Evolutionary conservation across 2,888 invertebrate genomes (phyloP), one percentile per base, ranked within the genome.

Genomic region (Drosophila villosipedis): DNA sequence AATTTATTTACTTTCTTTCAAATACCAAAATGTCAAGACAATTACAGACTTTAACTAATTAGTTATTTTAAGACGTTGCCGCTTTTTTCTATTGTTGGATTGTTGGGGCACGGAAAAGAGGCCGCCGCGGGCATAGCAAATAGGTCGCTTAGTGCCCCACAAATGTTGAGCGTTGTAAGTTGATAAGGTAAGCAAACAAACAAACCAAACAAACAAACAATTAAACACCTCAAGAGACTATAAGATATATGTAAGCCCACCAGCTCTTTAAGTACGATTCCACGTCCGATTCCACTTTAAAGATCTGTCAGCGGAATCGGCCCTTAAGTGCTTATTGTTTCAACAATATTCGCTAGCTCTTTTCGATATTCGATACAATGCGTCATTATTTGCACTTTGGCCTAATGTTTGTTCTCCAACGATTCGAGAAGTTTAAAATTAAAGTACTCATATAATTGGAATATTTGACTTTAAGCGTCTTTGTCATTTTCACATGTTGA

Each of bases 281-380:
- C 37, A 22, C 14, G 43, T 43, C 25, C n/a, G 16, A 54, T 37
- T 35, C 41, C 41, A 69, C 58, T 58, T 58, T 19, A 47, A 19
- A 33, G 43, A 58, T 72, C 52, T 73, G 64, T 63, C 55, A 39
- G 43, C 43, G 37, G 22, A 57, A 49, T 35, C 43, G 43, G 52
- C 73, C 37, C 50, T 58, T 53, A 58, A 64, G 65, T 64, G 65
- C 41, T 54, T 47, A 41, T 39, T 39, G 68, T 22, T 67, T 31
- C 43, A 52, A 30, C 37, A 33, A 31, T 54, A 25, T 47, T 43
- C 43, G 25, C 30, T 12, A 22, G 39, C 19, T 25, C 19, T 33
- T 31, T 41, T 22, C 49, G 65, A 54, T 31, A n/a, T 41, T 22
- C 49, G 63, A 54, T 31, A n/a, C 52, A 35, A 43, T 37, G n/a